Percentiles rank a stretch among this genome's conserved stretches.
Conservation (phyloP, 2,113 vertebrate species). For the Rostratula benghalensis region DNA sequence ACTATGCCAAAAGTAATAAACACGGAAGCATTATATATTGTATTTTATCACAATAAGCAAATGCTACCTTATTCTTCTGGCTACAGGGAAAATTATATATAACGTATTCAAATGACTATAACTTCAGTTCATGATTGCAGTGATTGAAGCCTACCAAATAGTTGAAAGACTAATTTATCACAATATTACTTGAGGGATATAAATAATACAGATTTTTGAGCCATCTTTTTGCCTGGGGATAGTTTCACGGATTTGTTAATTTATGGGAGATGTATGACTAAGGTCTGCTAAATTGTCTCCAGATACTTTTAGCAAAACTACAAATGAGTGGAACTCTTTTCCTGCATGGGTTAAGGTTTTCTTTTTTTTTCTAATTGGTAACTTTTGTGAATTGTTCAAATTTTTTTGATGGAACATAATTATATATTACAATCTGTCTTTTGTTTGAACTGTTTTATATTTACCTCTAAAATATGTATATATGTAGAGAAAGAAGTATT, state of each 20-base stretch:
- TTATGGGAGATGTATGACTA: neutral
- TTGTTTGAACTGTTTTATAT: neutral
- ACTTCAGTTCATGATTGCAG: neutral
- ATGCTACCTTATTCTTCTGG: neutral
- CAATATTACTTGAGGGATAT: neutral
- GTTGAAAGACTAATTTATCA: neutral
- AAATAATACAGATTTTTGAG: neutral
- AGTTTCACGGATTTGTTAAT: neutral
- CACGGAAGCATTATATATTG: neutral
- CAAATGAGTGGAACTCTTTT: neutral
- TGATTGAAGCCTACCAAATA: neutral
- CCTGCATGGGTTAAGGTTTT: neutral
- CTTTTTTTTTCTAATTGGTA: neutral
- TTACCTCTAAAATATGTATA: neutral
- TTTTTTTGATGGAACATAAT: neutral
- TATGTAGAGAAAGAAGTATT: neutral
- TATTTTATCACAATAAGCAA: neutral
- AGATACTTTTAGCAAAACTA: neutral
- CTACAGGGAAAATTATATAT: neutral
- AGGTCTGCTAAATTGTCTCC: neutral
- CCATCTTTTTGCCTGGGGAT: neutral
- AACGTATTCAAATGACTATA: accelerated
- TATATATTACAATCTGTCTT: neutral
- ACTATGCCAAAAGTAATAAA: neutral
- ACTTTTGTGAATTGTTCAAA: neutral